Evolutionary conservation across 2,888 invertebrate genomes (phyloP).

Genomic region (Phengaris arion): DNA sequence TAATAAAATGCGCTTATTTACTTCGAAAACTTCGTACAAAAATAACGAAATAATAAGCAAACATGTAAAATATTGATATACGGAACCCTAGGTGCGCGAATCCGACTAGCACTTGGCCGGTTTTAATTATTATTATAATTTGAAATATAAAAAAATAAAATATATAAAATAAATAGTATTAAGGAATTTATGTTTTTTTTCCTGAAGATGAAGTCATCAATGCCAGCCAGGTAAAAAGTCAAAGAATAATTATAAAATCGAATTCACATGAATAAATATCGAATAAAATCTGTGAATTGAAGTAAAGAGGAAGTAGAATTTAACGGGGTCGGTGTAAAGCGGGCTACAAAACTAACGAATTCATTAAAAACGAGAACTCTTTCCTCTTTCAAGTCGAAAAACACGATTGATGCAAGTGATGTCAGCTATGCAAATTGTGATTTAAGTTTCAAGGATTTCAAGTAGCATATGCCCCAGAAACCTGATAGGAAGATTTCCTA

Average conservation of each 20-base stretch:
- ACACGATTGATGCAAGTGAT: slow-evolving; percentile 13
- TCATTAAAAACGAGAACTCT: slow-evolving; percentile 24
- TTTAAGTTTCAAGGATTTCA: slow-evolving; percentile 38
- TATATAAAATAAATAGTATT: too few relatives aligned
- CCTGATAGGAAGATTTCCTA: slow-evolving; percentile 33
- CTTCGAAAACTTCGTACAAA: too few relatives aligned
- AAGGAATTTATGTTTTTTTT: background rate
- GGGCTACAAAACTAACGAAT: slow-evolving; percentile 18
- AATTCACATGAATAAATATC: slow-evolving; percentile 9
- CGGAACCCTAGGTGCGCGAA: too few relatives aligned
- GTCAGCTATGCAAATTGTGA: slow-evolving; percentile 21
- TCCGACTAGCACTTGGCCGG: too few relatives aligned
- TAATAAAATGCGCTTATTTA: too few relatives aligned
- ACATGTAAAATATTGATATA: too few relatives aligned
- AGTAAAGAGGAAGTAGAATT: background rate
- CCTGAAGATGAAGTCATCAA: slow-evolving; percentile 9
- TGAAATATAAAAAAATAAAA: too few relatives aligned
- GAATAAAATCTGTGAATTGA: slow-evolving; percentile 7
- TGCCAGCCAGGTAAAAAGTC: background rate
- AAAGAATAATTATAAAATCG: background rate
- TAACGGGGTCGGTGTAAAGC: background rate
- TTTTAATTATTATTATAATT: too few relatives aligned
- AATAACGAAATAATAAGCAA: too few relatives aligned
- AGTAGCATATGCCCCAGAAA: slow-evolving; percentile 39
- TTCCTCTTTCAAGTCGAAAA: background rate